Percentiles rank a stretch among this genome's conserved stretches.
Conservation (phyloP, 2,888 invertebrate species). For the Limnephilus lunatus region DNA sequence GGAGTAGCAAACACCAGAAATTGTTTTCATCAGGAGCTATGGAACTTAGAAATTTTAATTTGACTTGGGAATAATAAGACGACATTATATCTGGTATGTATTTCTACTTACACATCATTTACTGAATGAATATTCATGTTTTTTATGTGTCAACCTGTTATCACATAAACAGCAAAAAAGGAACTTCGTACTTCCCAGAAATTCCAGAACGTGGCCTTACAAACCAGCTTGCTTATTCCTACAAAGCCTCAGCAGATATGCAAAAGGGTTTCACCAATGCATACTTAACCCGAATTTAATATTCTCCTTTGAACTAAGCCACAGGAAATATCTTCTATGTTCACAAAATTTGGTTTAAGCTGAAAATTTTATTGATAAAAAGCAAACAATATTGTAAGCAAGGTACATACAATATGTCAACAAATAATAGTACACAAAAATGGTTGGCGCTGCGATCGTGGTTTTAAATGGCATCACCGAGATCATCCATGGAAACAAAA, state of each 20-base stretch:
- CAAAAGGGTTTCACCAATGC: not conserved
- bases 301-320: not conserved
- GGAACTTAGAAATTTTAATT: too few relatives aligned
- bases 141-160: not conserved
- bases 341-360: not conserved
- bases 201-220: not conserved
- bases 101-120: not conserved
- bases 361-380: not conserved
- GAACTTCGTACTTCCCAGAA: not conserved
- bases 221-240: not conserved
- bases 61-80: too few relatives aligned
- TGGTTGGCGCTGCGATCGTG: too few relatives aligned
- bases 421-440: too few relatives aligned
- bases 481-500: too few relatives aligned
- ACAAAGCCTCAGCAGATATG: not conserved
- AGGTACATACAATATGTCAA: not conserved
- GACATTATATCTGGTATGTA: too few relatives aligned
- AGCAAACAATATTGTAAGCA: not conserved
- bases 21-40: too few relatives aligned
- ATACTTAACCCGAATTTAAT: conserved; percentile 14
- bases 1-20: too few relatives aligned
- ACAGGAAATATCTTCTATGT: not conserved
- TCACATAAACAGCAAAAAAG: not conserved
- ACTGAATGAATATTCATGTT: not conserved
- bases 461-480: too few relatives aligned